Evolutionary conservation across 1,140 invertebrate genomes (phyloP).

Genomic region (Tetramorium alpestre): DNA sequence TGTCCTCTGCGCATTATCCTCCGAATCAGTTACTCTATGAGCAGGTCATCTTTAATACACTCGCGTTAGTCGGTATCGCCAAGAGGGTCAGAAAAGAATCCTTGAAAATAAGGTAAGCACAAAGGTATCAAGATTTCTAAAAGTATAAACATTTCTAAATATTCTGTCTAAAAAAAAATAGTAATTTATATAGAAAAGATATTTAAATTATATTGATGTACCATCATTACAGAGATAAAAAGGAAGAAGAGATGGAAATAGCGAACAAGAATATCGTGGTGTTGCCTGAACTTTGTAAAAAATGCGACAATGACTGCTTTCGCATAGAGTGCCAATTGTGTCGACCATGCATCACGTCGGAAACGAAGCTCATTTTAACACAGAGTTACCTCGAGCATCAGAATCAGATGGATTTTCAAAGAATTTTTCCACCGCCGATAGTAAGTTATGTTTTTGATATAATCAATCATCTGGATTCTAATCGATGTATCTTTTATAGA

Average conservation of each 20-base stretch:
- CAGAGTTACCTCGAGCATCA: conserved; percentile 92
- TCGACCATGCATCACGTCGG: conserved; percentile 90
- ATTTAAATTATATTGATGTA: neutral
- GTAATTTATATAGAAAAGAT: neutral
- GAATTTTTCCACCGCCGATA: conserved; percentile 92
- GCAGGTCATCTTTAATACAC: conserved; percentile 95
- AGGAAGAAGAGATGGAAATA: conserved; percentile 89
- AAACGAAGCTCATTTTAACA: conserved; percentile 87
- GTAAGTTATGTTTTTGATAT: conserved; percentile 84
- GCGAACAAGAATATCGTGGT: conserved; percentile 93
- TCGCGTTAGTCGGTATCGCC: conserved; percentile 93
- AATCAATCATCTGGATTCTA: neutral
- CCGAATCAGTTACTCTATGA: conserved; percentile 96
- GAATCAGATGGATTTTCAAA: conserved; percentile 91
- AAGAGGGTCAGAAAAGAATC: conserved; percentile 83
- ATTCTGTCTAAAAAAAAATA: conserved; percentile 43
- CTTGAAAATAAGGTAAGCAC: conserved; percentile 81
- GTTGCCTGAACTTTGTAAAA: conserved; percentile 90
- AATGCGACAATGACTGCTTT: conserved; percentile 88
- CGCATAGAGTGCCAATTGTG: conserved; percentile 92
- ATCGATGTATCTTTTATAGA: conserved; percentile 79
- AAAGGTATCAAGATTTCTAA: conserved; percentile 30
- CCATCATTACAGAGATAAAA: conserved; percentile 78
- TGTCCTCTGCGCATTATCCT: conserved; percentile 96
- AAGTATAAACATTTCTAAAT: neutral